Evolutionary conservation across 2,888 invertebrate species (phyloP), one percentile per base, ranked within the genome.

Genomic region (Neria commutata): DNA sequence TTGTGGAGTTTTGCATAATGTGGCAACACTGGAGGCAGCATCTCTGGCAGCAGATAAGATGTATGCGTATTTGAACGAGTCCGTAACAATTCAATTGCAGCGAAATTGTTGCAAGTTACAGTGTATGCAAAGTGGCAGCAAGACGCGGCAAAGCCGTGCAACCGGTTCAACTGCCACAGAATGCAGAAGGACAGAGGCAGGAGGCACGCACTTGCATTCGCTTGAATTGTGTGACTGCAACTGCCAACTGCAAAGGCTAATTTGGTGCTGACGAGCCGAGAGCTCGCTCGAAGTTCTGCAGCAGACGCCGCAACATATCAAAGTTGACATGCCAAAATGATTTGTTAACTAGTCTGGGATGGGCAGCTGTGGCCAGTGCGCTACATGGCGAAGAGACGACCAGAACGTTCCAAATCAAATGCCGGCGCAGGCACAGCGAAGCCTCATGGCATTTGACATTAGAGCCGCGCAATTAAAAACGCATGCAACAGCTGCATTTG

Each of bases 61-160:
- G 58, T 42, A 58, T 58, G 58, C 45, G 40, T 45, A 45, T 54
- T 58, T 54, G 58, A 50, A 58, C 54, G 58, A 58, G 54, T 50
- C n/a, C 49, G 49, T 58, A 58, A 58, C 58, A 58, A 58, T 54
- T 58, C 58, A 58, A 58, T 58, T 58, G 58, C 17, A n/a, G 54
- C 49, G 40, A 10, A 37, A 14, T 14, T 37, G 37, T n/a, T n/a
- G n/a, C n/a, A n/a, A n/a, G n/a, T n/a, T n/a, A n/a, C n/a, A n/a
- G n/a, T n/a, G n/a, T n/a, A n/a, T n/a, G n/a, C n/a, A n/a, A n/a
- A n/a, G n/a, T n/a, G n/a, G n/a, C n/a, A n/a, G n/a, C n/a, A n/a
- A n/a, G n/a, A n/a, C n/a, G n/a, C n/a, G n/a, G n/a, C n/a, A n/a
- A n/a, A n/a, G n/a, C n/a, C n/a, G n/a, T n/a, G n/a, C n/a, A n/a